Evolutionary conservation across 2,113 vertebrate species (phyloP).

Genomic region (Lota lota): DNA sequence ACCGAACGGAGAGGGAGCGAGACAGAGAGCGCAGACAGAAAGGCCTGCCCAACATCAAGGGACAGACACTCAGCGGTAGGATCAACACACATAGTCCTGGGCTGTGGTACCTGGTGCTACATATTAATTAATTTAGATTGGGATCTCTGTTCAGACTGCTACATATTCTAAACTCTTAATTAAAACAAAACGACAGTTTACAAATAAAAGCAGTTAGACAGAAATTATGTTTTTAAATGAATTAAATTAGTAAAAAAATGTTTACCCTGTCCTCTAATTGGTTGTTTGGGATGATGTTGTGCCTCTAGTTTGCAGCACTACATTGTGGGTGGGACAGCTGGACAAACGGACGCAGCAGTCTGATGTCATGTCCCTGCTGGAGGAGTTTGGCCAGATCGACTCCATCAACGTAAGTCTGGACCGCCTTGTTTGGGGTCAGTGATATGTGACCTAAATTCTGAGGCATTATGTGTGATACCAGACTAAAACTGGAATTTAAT

Average conservation of each 20-base stretch:
- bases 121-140: too few relatives aligned
- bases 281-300: slow-evolving; percentile 13
- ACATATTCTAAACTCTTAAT: background rate
- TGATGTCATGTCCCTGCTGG: slow-evolving; percentile 89
- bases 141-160: too few relatives aligned
- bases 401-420: slow-evolving; percentile 90
- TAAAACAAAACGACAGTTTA: background rate
- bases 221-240: background rate
- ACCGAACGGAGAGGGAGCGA: slow-evolving; percentile 82
- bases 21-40: slow-evolving; percentile 87
- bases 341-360: slow-evolving; percentile 95
- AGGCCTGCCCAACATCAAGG: slow-evolving; percentile 86
- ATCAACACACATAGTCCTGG: slow-evolving; percentile 1
- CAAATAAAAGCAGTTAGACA: background rate
- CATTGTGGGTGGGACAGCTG: slow-evolving; percentile 95
- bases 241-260: background rate
- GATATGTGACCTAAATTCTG: too few relatives aligned
- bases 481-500: too few relatives aligned
- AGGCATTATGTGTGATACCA: too few relatives aligned
- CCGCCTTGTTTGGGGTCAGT: too few relatives aligned
- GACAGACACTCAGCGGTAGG: slow-evolving; percentile 89
- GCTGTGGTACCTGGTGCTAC: background rate
- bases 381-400: slow-evolving; percentile 96
- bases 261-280: background rate
- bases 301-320: slow-evolving; percentile 92